A percentile compares a stretch with the other conserved stretches of the same genome.
phyloP scores from a whole-genome alignment of 2,113 vertebrate species.

The Hirundichthys speculiger region DNA sequence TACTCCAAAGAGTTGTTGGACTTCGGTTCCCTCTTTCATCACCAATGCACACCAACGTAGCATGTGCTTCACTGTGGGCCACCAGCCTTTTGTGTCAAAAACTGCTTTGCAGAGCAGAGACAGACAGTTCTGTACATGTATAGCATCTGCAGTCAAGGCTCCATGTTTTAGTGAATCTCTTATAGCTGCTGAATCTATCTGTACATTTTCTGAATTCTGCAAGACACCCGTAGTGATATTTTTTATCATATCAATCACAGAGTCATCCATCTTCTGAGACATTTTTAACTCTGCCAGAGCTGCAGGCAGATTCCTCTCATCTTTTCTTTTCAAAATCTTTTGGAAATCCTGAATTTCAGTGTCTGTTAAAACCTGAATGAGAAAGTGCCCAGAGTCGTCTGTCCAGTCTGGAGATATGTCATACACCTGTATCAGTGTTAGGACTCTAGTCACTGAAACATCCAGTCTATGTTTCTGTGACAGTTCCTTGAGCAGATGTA shows the following conservation, averaged over 20 bases:
- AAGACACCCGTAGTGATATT: conserved; percentile 4
- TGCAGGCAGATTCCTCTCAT: background rate
- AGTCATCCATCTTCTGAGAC: conserved; percentile 5
- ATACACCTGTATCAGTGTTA: conserved; percentile 4
- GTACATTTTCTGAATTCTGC: conserved; percentile 4
- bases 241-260: conserved; percentile 11
- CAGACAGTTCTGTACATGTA: conserved; percentile 8
- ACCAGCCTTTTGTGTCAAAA: conserved; percentile 28
- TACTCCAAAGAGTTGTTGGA: background rate
- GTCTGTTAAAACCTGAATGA: conserved; percentile 3
- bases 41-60: conserved; percentile 24
- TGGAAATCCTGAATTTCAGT: conserved; percentile 7
- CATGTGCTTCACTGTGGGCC: conserved; percentile 34
- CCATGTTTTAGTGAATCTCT: background rate
- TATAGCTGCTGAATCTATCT: background rate
- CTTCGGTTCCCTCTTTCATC: accelerated
- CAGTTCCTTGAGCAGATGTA: conserved; percentile 25
- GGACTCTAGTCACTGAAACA: background rate
- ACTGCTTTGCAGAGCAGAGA: conserved; percentile 35
- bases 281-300: conserved; percentile 14
- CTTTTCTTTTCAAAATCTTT: conserved; percentile 2
- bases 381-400: background rate
- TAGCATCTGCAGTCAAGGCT: background rate
- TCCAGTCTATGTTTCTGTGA: conserved; percentile 16
- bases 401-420: background rate